Evolutionary conservation across 2,888 invertebrate genomes (phyloP).

Genomic region (Heliconius sara): DNA sequence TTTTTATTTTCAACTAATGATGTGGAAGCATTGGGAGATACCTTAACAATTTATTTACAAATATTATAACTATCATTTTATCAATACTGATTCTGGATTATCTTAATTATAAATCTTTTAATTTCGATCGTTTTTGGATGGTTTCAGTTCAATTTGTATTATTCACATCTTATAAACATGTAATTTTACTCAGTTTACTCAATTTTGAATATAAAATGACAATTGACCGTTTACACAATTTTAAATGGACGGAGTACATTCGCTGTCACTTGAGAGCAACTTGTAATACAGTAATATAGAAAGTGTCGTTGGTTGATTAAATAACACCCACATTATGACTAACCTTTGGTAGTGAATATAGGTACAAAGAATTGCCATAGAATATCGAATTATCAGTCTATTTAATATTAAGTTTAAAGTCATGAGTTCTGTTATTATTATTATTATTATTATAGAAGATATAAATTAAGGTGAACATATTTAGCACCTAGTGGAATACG

Average conservation of each 20-base stretch:
- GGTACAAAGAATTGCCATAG: slow-evolving; percentile 61
- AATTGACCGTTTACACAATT: slow-evolving; percentile 56
- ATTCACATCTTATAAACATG: slow-evolving; percentile 18
- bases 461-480: slow-evolving; percentile 44
- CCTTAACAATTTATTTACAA: slow-evolving; percentile 66
- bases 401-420: slow-evolving; percentile 44
- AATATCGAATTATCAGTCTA: slow-evolving; percentile 68
- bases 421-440: slow-evolving; percentile 29
- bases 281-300: slow-evolving; percentile 32
- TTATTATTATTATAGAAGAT: slow-evolving; percentile 26
- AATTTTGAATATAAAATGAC: slow-evolving; percentile 42
- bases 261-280: slow-evolving; percentile 59
- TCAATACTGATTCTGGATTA: slow-evolving; percentile 59
- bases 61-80: slow-evolving; percentile 57
- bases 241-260: slow-evolving; percentile 76
- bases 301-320: slow-evolving; percentile 38
- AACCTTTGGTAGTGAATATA: slow-evolving; percentile 77
- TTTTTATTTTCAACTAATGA: slow-evolving; percentile 54
- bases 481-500: slow-evolving; percentile 55
- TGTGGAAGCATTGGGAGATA: slow-evolving; percentile 62
- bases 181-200: slow-evolving; percentile 23
- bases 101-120: slow-evolving; percentile 41
- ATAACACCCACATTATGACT: slow-evolving; percentile 59
- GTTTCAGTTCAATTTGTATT: slow-evolving; percentile 47
- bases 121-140: slow-evolving; percentile 52